These are phyloP conservation scores for Drosophila neotestacea DNA, from an alignment of 2,888 invertebrate species.

Conservation along the genomic window DNA sequence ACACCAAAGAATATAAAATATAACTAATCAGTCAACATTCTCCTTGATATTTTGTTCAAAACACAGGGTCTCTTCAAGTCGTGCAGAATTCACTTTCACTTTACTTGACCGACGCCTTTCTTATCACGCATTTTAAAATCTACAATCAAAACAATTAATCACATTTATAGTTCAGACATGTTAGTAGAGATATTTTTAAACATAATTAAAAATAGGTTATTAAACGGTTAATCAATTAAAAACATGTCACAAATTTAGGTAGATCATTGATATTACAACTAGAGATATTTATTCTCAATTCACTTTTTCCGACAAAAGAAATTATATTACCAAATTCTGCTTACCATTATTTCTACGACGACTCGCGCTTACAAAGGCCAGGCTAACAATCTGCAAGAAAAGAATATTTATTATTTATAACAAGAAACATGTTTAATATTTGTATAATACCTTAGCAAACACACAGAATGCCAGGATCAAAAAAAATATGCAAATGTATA, in stretches of 20 bases:
- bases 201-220: neutral
- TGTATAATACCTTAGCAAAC: constrained; percentile 44
- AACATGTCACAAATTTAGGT: neutral
- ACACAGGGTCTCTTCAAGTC: neutral
- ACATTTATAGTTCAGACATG: constrained; percentile 2
- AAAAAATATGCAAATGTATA: constrained; percentile 36
- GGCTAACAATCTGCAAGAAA: constrained; percentile 30
- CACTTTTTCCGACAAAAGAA: no score
- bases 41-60: no score
- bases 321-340: neutral
- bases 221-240: neutral
- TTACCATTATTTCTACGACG: constrained; percentile 33
- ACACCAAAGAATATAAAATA: no score
- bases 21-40: no score
- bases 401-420: neutral
- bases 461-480: constrained; percentile 27
- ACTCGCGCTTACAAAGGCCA: constrained; percentile 8
- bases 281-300: neutral
- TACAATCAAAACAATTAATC: neutral
- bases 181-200: constrained; percentile 6
- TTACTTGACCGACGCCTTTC: neutral
- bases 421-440: no score
- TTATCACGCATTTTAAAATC: neutral
- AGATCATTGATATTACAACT: neutral
- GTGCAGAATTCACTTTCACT: neutral